A percentile compares a stretch with the other conserved stretches of the same genome.
These are phyloP conservation scores for Blennius ocellaris DNA, from an alignment of 2,113 vertebrate species.

Conservation along the genomic window DNA sequence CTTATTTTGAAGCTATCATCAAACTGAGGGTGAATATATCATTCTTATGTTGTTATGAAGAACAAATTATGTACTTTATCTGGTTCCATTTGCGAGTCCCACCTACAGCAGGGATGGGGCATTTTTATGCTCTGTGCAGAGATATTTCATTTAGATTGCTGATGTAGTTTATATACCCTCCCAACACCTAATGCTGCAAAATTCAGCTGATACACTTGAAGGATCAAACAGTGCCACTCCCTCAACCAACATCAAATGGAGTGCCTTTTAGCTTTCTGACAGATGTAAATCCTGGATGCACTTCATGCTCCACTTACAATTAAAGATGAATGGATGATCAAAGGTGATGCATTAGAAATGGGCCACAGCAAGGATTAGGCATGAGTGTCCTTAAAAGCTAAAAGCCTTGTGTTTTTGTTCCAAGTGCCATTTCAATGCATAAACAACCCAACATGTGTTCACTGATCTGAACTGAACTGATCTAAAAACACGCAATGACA, in stretches of 20 bases:
- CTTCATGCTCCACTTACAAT: conserved; percentile 34
- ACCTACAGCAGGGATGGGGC: neutral
- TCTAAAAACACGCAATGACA: neutral
- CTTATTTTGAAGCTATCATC: conserved; percentile 29
- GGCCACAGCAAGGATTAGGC: conserved; percentile 35
- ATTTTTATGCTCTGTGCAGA: neutral
- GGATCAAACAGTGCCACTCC: neutral
- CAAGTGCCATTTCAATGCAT: neutral
- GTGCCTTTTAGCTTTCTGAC: conserved; percentile 10
- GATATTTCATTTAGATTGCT: neutral
- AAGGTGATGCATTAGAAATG: conserved; percentile 32
- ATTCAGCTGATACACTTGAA: neutral
- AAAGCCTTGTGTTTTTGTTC: conserved; percentile 4
- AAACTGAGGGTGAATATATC: conserved; percentile 5
- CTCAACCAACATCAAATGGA: neutral
- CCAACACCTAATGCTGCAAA: neutral
- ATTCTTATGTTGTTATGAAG: conserved; percentile 25
- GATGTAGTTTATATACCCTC: neutral
- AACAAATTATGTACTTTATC: conserved; percentile 13
- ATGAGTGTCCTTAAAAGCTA: conserved; percentile 5
- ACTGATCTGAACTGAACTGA: too few species aligned
- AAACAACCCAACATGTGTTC: conserved; percentile 1
- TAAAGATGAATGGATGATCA: conserved; percentile 22
- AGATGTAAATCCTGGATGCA: conserved; percentile 27
- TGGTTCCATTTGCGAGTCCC: conserved; percentile 6